Percentiles rank a stretch among this genome's conserved stretches.
Conservation (phyloP, 2,888 invertebrate species). For the Dascillus cervinus region DNA sequence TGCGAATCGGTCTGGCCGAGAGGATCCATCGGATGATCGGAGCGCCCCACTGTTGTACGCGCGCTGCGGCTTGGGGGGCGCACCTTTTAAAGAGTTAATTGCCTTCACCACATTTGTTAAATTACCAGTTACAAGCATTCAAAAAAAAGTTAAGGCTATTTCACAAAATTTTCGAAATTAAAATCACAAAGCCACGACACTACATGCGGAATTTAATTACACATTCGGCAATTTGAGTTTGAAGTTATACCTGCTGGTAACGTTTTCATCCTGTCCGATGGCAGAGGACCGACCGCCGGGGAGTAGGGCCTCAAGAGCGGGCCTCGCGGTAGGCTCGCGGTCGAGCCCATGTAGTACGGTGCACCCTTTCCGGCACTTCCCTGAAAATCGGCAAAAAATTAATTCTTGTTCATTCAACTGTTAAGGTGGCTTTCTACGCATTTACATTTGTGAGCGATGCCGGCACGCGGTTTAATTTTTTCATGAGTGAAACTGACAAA, state of each 20-base stretch:
- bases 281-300: constrained; percentile 52
- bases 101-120: too few species aligned
- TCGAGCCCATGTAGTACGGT: constrained; percentile 65
- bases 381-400: constrained; percentile 36
- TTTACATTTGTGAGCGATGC: too few species aligned
- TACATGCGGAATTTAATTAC: too few species aligned
- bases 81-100: constrained; percentile 32
- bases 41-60: constrained; percentile 44
- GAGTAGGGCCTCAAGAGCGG: constrained; percentile 62
- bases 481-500: too few species aligned
- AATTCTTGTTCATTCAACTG: too few species aligned
- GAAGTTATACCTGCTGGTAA: constrained; percentile 39
- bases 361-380: constrained; percentile 47
- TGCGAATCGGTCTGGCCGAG: constrained; percentile 39
- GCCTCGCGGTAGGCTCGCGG: constrained; percentile 58
- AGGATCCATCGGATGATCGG: constrained; percentile 39
- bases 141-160: too few species aligned
- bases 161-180: too few species aligned
- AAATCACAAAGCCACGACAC: too few species aligned
- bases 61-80: constrained; percentile 55
- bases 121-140: too few species aligned
- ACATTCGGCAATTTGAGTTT: too few species aligned
- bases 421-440: too few species aligned
- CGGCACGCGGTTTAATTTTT: too few species aligned
- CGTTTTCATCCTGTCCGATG: constrained; percentile 51